Conservation (phyloP, 2,888 invertebrate species). For the Theodoxus fluviatilis region DNA sequence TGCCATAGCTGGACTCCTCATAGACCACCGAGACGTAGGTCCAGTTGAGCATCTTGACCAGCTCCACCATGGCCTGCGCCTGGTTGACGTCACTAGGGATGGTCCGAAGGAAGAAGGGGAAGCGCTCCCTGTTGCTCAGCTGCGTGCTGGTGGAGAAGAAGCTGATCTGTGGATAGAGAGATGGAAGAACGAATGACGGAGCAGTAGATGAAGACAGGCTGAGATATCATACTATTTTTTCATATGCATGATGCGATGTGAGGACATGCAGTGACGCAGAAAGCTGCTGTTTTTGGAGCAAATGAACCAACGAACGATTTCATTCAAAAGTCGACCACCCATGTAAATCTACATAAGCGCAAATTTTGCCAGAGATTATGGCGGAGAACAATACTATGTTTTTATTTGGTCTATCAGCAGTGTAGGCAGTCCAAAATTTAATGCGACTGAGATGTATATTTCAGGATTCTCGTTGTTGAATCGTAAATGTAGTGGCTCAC, state of each 20-base stretch:
- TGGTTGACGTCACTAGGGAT: constrained; percentile 95
- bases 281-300: background rate
- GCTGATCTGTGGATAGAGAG: constrained; percentile 75
- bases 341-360: too few species aligned
- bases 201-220: background rate
- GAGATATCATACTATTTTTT: too few species aligned
- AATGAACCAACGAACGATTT: too few species aligned
- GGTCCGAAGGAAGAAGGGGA: constrained; percentile 92
- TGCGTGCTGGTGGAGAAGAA: constrained; percentile 95
- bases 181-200: background rate
- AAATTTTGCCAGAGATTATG: too few species aligned
- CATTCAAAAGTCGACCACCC: too few species aligned
- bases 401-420: too few species aligned
- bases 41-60: constrained; percentile 86
- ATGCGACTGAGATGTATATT: too few species aligned
- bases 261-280: background rate
- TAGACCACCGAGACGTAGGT: constrained; percentile 94
- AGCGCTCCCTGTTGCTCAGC: constrained; percentile 90
- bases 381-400: too few species aligned
- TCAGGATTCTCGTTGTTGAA: too few species aligned
- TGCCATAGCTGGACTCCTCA: constrained; percentile 94
- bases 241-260: too few species aligned
- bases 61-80: constrained; percentile 89
- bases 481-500: too few species aligned
- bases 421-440: too few species aligned